A percentile compares a stretch with the other conserved stretches of the same genome.
These are phyloP conservation scores for Pantala flavescens DNA, from an alignment of 1,140 invertebrate genomes.

Conservation along the genomic window DNA sequence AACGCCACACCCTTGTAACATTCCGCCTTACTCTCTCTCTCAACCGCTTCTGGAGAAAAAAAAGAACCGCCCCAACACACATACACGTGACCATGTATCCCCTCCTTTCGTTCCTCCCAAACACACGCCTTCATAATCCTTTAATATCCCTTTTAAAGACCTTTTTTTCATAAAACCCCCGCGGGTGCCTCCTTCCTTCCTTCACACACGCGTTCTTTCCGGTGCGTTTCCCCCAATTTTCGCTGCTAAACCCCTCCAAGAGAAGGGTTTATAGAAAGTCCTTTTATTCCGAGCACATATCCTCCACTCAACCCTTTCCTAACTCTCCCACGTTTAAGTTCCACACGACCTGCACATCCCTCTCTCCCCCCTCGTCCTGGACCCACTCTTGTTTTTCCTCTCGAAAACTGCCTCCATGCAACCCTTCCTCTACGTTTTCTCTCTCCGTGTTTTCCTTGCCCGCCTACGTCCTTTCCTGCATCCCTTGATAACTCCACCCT, in stretches of 20 bases:
- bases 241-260: too few species aligned
- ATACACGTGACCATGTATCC: too few species aligned
- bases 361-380: neutral
- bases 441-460: neutral
- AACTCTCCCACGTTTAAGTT: neutral
- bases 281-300: neutral
- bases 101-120: too few species aligned
- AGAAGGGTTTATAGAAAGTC: too few species aligned
- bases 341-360: neutral
- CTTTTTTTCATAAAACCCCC: too few species aligned
- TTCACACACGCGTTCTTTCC: neutral
- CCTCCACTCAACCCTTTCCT: neutral
- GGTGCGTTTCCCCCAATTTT: too few species aligned
- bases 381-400: slow-evolving; percentile 5
- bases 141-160: too few species aligned
- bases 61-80: too few species aligned
- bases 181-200: neutral
- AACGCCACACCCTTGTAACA: neutral
- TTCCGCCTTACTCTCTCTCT: neutral
- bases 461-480: too few species aligned
- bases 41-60: neutral
- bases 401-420: neutral
- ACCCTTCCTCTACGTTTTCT: neutral
- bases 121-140: too few species aligned
- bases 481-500: too few species aligned